Percentiles rank a stretch among this genome's conserved stretches.
phyloP scores from a whole-genome alignment of 2,797 vertebrate species.

The Channa striata region DNA sequence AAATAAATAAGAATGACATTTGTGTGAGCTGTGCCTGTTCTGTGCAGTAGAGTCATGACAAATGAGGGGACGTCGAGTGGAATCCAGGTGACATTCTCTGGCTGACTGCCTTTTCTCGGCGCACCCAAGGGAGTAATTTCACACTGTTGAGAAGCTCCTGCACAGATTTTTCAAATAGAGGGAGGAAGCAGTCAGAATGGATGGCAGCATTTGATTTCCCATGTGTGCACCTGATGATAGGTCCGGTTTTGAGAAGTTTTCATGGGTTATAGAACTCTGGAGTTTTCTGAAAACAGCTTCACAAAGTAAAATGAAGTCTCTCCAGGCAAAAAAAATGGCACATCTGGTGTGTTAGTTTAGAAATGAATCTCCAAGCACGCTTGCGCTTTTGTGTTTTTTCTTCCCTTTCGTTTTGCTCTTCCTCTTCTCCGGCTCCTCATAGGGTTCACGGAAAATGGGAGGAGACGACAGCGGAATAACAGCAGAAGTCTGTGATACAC shows the following conservation, averaged over 20 bases:
- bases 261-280: conserved; percentile 56
- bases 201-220: conserved; percentile 78
- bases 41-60: conserved; percentile 62
- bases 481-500: conserved; percentile 28
- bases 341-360: conserved; percentile 47
- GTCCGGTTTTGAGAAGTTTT: conserved; percentile 66
- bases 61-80: conserved; percentile 69
- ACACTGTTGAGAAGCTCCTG: conserved; percentile 67
- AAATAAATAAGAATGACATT: conserved; percentile 32
- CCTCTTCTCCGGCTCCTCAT: conserved; percentile 14
- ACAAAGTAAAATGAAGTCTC: conserved; percentile 53
- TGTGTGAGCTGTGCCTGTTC: conserved; percentile 46
- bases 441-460: conserved; percentile 29
- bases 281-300: conserved; percentile 52
- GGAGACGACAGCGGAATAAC: conserved; percentile 20
- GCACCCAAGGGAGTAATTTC: conserved; percentile 78
- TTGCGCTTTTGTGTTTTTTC: conserved; percentile 43
- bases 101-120: conserved; percentile 77
- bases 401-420: conserved; percentile 40
- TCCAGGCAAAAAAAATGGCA: conserved; percentile 26
- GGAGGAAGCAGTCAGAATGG: conserved; percentile 71
- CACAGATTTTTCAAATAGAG: conserved; percentile 71
- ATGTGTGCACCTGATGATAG: conserved; percentile 65
- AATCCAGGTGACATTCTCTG: conserved; percentile 75
- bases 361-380: conserved; percentile 47